These are phyloP conservation scores for Cavia aperea DNA, from an alignment of 2,113 vertebrate species.

Conservation along the genomic window DNA sequence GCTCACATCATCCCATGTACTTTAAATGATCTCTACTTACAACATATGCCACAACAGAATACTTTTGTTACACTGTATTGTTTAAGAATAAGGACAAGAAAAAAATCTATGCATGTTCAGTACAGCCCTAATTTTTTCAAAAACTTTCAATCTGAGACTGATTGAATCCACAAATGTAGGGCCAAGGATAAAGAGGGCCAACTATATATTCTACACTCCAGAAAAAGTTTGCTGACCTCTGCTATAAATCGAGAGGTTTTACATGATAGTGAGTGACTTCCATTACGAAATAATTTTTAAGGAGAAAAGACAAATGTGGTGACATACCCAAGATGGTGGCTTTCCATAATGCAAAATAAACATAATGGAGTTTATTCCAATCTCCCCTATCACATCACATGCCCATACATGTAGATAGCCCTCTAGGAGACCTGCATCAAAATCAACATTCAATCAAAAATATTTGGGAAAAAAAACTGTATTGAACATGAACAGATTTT, in stretches of 20 bases:
- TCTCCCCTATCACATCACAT: neutral
- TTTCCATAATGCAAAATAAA: neutral
- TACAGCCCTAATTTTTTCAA: neutral
- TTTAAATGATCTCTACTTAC: neutral
- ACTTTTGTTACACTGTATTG: neutral
- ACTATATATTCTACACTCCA: neutral
- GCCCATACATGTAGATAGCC: neutral
- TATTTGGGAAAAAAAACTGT: neutral
- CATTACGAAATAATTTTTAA: neutral
- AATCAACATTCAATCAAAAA: neutral
- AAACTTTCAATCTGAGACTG: neutral
- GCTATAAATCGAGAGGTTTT: neutral
- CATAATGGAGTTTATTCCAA: neutral
- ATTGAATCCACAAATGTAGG: neutral
- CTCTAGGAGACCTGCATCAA: neutral
- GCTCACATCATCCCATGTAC: neutral
- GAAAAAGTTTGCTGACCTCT: neutral
- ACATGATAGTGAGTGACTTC: neutral
- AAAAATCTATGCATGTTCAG: neutral
- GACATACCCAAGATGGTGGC: neutral
- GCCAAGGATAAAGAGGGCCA: neutral
- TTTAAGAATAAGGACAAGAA: neutral
- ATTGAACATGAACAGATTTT: neutral
- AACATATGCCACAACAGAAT: neutral
- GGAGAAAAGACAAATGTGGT: neutral